Conservation (phyloP, 1,140 invertebrate species). For the Phthorimaea operculella region DNA sequence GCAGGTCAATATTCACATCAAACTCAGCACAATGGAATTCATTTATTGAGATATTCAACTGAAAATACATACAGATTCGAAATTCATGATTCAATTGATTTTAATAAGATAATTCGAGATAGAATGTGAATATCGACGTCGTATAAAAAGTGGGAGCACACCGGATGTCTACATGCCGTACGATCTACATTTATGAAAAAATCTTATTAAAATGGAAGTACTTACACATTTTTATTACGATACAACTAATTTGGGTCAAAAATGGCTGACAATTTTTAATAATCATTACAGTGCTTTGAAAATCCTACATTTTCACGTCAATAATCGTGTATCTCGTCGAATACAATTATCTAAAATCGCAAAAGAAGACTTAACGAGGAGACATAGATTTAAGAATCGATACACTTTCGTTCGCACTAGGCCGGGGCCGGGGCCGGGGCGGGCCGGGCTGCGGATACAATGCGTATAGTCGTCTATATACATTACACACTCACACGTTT, state of each 20-base stretch:
- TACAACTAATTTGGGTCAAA: slow-evolving; percentile 56
- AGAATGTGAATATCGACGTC: slow-evolving; percentile 46
- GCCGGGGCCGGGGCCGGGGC: background rate
- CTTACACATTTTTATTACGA: slow-evolving; percentile 50
- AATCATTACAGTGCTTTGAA: slow-evolving; percentile 42
- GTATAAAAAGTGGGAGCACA: slow-evolving; percentile 37
- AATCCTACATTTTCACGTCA: slow-evolving; percentile 33
- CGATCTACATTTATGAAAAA: slow-evolving; percentile 51
- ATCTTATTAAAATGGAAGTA: slow-evolving; percentile 66
- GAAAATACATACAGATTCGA: background rate
- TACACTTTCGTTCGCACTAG: background rate
- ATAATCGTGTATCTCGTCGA: background rate
- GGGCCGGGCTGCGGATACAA: slow-evolving; percentile 32
- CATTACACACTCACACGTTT: slow-evolving; percentile 63
- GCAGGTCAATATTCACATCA: slow-evolving; percentile 50
- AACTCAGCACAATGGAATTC: slow-evolving; percentile 25
- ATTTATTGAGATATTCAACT: slow-evolving; percentile 6
- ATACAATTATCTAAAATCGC: slow-evolving; percentile 32
- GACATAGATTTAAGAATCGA: slow-evolving; percentile 30
- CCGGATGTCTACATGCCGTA: slow-evolving; percentile 48
- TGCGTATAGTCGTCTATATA: slow-evolving; percentile 47
- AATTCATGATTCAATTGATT: slow-evolving; percentile 2
- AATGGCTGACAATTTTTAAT: slow-evolving; percentile 56
- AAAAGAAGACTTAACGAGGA: slow-evolving; percentile 47
- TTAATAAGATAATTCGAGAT: slow-evolving; percentile 15